Conservation (phyloP, 1,140 invertebrate genomes). For the Tribolium madens region DNA sequence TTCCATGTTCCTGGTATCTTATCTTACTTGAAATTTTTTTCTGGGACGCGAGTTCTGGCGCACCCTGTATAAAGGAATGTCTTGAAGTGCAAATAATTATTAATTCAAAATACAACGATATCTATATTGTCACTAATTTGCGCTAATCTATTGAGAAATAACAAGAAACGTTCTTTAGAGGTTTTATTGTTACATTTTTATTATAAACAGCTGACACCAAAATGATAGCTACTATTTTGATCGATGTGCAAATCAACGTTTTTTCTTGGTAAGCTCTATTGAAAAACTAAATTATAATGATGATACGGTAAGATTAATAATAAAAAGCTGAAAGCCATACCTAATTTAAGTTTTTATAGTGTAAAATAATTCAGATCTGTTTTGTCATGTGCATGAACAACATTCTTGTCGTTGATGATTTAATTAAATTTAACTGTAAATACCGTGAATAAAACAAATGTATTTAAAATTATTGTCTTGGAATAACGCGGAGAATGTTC, state of each 20-base stretch:
- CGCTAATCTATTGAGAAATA: too few relatives aligned
- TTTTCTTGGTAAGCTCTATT: neutral
- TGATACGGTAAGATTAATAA: neutral
- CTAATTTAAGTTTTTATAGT: neutral
- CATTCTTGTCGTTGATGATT: neutral
- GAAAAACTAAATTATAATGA: neutral
- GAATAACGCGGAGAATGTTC: too few relatives aligned
- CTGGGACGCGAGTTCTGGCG: too few relatives aligned
- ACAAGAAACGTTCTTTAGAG: neutral
- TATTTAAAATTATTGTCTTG: neutral
- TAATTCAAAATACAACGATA: too few relatives aligned
- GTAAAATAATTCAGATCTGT: neutral
- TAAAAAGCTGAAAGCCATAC: neutral
- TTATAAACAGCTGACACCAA: neutral
- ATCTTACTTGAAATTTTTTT: too few relatives aligned
- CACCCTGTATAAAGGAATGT: too few relatives aligned
- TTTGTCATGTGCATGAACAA: neutral
- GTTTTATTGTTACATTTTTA: neutral
- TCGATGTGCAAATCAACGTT: neutral
- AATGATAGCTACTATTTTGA: neutral
- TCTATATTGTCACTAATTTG: too few relatives aligned
- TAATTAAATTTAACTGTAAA: neutral
- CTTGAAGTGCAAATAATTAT: too few relatives aligned
- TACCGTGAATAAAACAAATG: neutral
- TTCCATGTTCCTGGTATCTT: too few relatives aligned